Evolutionary conservation across 1,140 invertebrate genomes (phyloP), one percentile per base, ranked within the genome.

Genomic region (Coptotermes formosanus): DNA sequence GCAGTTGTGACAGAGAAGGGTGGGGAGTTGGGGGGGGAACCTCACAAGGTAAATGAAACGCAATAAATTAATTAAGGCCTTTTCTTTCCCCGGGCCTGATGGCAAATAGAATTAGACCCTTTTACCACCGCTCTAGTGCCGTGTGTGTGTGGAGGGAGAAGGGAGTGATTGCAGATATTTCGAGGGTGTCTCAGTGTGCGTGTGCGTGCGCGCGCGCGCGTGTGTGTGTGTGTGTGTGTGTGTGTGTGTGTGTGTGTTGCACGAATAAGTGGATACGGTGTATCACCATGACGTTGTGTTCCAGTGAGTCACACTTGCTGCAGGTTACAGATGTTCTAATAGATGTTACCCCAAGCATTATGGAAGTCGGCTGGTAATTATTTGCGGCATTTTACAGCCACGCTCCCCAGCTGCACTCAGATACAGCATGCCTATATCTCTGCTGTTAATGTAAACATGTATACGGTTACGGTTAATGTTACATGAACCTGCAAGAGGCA

Each of bases 21-120:
- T 25, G n/a, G 3, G n/a, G 64, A 30, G 55, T 59, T 59, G 55
- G 64, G 30, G 14, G 64, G 64, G 25, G 64, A 14, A 75, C 64
- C n/a, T 75, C 84, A 69, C 23, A 69, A 52, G 85, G 55, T 85
- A 85, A 85, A 85, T 85, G 85, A 85, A 85, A 85, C 38, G 64
- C 75, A 82, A 85, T 85, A 85, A 85, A 85, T 85, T 85, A 85
- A 85, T 85, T 85, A 85, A 85, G 9, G 85, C 16, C 30, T 64
- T 81, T 81, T 23, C 32, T 82, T 85, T 59, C 59, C n/a, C 23
- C 83, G 23, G 44, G 59, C 23, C n/a, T 55, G n/a, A 75, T 75
- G 64, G 64, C 64, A 75, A 75, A 75, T 75, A 75, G 64, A 75
- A 75, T 75, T 64, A 64, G 59, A 21, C 25, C 59, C 59, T 64